phyloP scores from a whole-genome alignment of 2,888 invertebrate species.

The Pristionchus arcanus region DNA sequence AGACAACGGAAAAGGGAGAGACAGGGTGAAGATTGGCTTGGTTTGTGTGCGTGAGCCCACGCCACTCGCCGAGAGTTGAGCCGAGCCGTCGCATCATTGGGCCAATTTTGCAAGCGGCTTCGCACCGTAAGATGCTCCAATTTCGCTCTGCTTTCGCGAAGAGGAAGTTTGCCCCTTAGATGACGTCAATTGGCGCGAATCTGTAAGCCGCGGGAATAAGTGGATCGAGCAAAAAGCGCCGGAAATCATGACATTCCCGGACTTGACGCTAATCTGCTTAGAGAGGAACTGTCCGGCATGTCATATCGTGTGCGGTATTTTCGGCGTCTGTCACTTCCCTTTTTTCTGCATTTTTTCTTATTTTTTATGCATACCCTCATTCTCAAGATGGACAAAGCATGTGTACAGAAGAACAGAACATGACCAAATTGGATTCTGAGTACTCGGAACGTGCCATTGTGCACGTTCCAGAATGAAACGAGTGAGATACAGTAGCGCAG shows the following conservation, averaged over 20 bases:
- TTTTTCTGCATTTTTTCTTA: background rate
- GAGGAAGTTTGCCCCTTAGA: constrained; percentile 16
- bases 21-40: background rate
- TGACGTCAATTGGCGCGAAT: constrained; percentile 7
- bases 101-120: background rate
- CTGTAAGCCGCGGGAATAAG: background rate
- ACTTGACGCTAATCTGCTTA: background rate
- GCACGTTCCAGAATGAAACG: background rate
- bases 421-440: background rate
- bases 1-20: background rate
- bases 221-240: background rate
- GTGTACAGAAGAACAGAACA: background rate
- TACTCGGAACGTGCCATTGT: background rate
- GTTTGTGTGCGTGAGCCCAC: constrained; percentile 16
- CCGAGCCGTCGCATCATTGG: background rate
- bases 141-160: background rate
- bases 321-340: background rate
- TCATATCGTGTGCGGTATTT: constrained; percentile 3
- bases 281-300: background rate
- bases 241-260: constrained; percentile 13
- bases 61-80: background rate
- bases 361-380: background rate
- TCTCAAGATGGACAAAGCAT: background rate
- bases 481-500: background rate
- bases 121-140: background rate